These are phyloP conservation scores for Megaceryle alcyon DNA, from an alignment of 2,797 vertebrate genomes.

Conservation along the genomic window DNA sequence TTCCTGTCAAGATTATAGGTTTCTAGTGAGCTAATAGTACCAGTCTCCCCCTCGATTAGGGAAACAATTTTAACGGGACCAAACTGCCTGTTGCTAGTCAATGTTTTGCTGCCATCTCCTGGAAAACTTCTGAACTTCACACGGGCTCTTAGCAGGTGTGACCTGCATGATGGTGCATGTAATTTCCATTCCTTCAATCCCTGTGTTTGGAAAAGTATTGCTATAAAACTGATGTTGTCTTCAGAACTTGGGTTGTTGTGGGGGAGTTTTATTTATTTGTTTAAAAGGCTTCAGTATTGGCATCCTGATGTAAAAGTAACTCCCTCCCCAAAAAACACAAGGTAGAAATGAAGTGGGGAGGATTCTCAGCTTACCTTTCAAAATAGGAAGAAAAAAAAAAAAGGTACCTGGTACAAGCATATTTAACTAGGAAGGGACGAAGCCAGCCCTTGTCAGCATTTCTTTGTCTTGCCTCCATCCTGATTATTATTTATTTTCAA, in stretches of 20 bases:
- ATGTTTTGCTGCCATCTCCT: constrained; percentile 77
- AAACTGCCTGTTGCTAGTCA: neutral
- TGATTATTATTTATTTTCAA: neutral
- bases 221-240: neutral
- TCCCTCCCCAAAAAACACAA: neutral
- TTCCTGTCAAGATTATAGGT: neutral
- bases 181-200: neutral
- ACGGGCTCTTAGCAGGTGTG: neutral
- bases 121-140: constrained; percentile 23
- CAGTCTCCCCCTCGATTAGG: neutral
- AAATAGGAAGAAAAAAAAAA: neutral
- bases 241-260: neutral
- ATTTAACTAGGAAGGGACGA: neutral
- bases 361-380: neutral
- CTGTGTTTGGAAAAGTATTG: neutral
- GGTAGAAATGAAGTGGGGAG: neutral
- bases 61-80: neutral
- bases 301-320: neutral
- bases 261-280: neutral
- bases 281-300: neutral
- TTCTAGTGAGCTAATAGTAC: neutral
- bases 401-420: neutral
- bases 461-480: neutral
- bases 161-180: fast-evolving
- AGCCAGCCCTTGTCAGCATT: neutral